Evolutionary conservation across 2,888 invertebrate genomes (phyloP).

Genomic region (Desoria tigrina): DNA sequence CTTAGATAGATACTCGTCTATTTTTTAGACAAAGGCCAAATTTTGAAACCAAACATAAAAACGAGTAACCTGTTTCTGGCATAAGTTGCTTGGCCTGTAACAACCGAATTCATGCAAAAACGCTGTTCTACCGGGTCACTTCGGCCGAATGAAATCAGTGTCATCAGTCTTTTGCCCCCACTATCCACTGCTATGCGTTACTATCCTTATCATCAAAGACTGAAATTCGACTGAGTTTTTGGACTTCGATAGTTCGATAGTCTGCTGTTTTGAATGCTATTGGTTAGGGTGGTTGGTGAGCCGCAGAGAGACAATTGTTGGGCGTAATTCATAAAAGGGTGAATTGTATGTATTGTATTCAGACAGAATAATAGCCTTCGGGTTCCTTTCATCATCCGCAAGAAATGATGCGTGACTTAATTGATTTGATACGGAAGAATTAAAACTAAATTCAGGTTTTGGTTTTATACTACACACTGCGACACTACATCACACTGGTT

Average conservation of each 20-base stretch:
- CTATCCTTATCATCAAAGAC: background rate
- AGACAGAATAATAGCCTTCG: background rate
- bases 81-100: too few species aligned
- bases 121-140: too few species aligned
- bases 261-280: background rate
- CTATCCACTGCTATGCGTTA: background rate
- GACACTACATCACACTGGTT: too few species aligned
- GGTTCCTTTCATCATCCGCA: conserved; percentile 23
- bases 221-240: background rate
- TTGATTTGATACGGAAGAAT: conserved; percentile 40
- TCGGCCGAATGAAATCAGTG: background rate
- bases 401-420: conserved; percentile 47
- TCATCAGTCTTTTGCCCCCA: background rate
- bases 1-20: too few species aligned
- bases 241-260: background rate
- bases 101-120: too few species aligned
- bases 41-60: too few species aligned
- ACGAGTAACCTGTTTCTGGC: too few species aligned
- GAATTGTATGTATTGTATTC: background rate
- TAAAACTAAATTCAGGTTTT: conserved; percentile 4
- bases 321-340: background rate
- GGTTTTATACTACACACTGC: too few species aligned
- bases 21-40: too few species aligned
- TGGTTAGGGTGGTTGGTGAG: background rate
- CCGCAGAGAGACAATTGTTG: conserved; percentile 4